Base-by-base conservation (phyloP, 2,113 vertebrate genomes). In the Eudyptes chrysolophus region DNA sequence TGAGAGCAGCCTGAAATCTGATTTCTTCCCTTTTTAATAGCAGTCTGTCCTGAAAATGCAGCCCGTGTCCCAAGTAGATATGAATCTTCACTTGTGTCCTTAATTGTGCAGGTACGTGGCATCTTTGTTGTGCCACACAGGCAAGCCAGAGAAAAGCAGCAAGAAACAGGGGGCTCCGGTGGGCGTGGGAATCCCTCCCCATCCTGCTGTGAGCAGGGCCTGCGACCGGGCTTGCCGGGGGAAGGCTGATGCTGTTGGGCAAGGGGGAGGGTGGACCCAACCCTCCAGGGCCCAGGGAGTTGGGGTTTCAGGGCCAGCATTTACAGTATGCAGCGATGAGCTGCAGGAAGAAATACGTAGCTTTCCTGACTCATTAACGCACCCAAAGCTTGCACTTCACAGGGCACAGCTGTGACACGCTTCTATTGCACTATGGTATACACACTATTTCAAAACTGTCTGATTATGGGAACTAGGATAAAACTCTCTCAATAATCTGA, bases 21-120 rank as follows among this genome's bases (percentile, higher is more conserved):
- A 54, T 89, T 88, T 80, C 40, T 92, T 83, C 58, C 30, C 14
- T 81, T 93, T 92, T 81, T 49, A 71, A 51, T 55, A 75, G 51
- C n/a, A 78, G 21, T 54, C 65, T 2, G 1, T 89, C 52, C 42
- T 84, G 11, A 44, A 36, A 75, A 17, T 29, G 22, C 46, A 90
- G n/a, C 25, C n/a, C 0, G 0, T 46, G 52, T 60, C 69, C 78
- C 2, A 1, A 12, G 52, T 13, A 64, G 78, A 34, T 62, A 11
- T 3, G 25, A 65, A 57, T 81, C 69, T 93, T 80, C 32, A 15
- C 65, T 89, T 34, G 21, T 36, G 34, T 52, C 77, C 77, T 87
- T 87, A 32, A 21, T 22, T 79, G 9, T 70, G 61, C 74, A 58
- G 32, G 34, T 78, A 32, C 10, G 1, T 15, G 34, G 24, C 51